phyloP scores from a whole-genome alignment of 2,113 vertebrate genomes.

The Gallinago jamesoni region DNA sequence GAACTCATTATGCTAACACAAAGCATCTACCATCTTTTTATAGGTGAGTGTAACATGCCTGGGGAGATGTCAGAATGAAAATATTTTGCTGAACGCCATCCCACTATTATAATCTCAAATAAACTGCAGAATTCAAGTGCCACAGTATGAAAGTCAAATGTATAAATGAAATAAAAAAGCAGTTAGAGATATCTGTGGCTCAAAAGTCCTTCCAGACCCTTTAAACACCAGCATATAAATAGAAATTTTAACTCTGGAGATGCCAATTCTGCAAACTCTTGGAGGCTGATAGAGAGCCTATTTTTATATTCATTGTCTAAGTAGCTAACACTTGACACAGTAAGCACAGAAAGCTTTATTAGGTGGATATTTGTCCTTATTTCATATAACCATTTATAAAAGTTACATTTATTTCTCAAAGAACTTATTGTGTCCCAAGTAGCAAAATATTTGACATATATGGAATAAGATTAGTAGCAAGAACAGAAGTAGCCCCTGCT shows the following conservation, averaged over 20 bases:
- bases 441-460: not conserved
- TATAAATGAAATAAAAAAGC: constrained; percentile 9
- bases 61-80: not conserved
- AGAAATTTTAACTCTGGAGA: not conserved
- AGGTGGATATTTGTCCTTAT: not conserved
- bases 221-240: not conserved
- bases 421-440: not conserved
- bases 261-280: not conserved
- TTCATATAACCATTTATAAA: not conserved
- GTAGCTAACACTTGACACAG: not conserved
- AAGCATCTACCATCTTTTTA: not conserved
- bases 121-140: not conserved
- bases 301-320: not conserved
- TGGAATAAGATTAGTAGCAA: not conserved
- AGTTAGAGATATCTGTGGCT: not conserved
- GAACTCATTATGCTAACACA: not conserved
- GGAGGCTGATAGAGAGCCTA: not conserved
- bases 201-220: not conserved
- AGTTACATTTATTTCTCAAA: not conserved
- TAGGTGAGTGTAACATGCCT: not conserved
- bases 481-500: accelerated
- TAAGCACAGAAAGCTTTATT: not conserved
- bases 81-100: not conserved
- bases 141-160: not conserved
- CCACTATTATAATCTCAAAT: not conserved